Evolutionary conservation across 2,113 vertebrate species (phyloP).

Genomic region (Zosterops lateralis): DNA sequence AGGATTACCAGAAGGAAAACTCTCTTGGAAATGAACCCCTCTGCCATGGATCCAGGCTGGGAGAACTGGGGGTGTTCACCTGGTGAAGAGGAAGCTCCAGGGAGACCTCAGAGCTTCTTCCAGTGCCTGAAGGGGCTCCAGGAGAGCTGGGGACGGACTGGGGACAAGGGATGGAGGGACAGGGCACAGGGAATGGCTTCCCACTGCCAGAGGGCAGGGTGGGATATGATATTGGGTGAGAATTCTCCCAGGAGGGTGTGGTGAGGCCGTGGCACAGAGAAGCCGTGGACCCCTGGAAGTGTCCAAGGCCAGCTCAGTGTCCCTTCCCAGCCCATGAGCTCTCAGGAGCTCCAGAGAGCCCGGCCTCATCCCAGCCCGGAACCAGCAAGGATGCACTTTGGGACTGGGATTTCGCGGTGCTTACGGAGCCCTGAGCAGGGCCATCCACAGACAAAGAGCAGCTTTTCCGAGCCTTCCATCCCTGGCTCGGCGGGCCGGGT

Average conservation of each 20-base stretch:
- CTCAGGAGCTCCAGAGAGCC: not conserved
- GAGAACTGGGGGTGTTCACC: not conserved
- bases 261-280: not conserved
- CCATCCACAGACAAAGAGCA: not conserved
- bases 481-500: not conserved
- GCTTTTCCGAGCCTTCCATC: not conserved
- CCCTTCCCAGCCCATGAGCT: not conserved
- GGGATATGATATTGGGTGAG: not conserved
- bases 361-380: rapidly evolving
- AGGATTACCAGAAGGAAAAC: not conserved
- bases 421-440: not conserved
- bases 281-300: not conserved
- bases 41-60: not conserved
- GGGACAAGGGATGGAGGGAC: rapidly evolving
- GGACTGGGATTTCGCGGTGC: not conserved
- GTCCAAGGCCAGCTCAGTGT: rapidly evolving
- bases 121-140: not conserved
- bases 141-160: not conserved
- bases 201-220: rapidly evolving
- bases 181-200: not conserved
- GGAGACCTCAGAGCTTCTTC: not conserved
- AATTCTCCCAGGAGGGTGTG: rapidly evolving
- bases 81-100: not conserved
- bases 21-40: not conserved
- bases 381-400: rapidly evolving